Base-by-base conservation (phyloP, 1,140 invertebrate genomes). In the Micrasema longulum region DNA sequence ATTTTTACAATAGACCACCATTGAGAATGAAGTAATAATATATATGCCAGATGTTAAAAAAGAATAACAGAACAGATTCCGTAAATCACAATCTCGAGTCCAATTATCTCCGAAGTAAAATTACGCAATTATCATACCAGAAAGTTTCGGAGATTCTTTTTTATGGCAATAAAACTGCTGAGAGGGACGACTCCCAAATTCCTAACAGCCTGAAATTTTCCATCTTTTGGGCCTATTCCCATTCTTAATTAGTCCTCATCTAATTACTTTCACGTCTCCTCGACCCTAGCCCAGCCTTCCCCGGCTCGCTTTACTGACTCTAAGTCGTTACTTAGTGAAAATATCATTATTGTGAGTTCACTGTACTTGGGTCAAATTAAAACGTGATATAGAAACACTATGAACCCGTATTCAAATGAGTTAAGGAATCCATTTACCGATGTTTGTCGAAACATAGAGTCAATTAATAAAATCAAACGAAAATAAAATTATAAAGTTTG, bases 211-310 rank as follows among this genome's bases (percentile, higher is more conserved):
- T 60, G 53, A 43, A 69, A 26, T 69, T 60, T 63, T 57, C 23
- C 52, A 69, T 63, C 72, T 73, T 69, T 47, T 62, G 36, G 72
- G 62, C 63, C 67, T 47, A 73, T 73, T 69, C 69, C 72, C 63
- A 74, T 74, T 74, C 68, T 71, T 68, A 74, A 74, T 74, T 74
- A 71, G 62, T 60, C 52, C 67, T 57, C 38, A 57, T 63, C 63
- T 53, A 74, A 74, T 74, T 74, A 74, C 68, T 52, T 74, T 74
- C 63, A 68, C 68, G 23, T 45, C 60, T 52, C 67, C 18, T 20
- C 35, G 43, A 60, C 23, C 53, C 67, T 60, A n/a, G n/a, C n/a
- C n/a, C 41, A 2, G n/a, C 50, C 26, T 38, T 26, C 36, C 20
- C 26, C 9, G 31, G 65, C 55, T 65, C 41, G 31, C 26, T 38